Percentiles rank a stretch among this genome's conserved stretches.
Evolutionary conservation across 2,888 invertebrate genomes (phyloP).

Genomic region (Urechis unicinctus): DNA sequence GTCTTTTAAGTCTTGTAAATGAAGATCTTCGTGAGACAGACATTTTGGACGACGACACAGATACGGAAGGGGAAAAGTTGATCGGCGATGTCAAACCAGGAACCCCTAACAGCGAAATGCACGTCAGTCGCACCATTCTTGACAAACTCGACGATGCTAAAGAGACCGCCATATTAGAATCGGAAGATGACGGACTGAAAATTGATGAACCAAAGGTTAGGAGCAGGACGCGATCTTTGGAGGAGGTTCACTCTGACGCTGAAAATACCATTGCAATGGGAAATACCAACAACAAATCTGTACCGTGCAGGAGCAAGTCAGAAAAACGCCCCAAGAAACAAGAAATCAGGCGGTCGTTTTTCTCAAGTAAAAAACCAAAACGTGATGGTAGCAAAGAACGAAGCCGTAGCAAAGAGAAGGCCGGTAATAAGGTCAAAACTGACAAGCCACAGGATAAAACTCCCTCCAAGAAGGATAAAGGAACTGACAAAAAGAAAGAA

Average conservation of each 20-base stretch:
- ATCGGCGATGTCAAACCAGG: not conserved
- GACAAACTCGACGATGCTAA: slow-evolving; percentile 1
- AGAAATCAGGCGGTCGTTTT: too few species aligned
- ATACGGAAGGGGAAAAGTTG: not conserved
- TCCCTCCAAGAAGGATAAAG: not conserved
- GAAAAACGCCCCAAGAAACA: not conserved
- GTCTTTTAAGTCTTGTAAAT: not conserved
- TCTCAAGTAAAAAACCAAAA: not conserved
- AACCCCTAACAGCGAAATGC: slow-evolving; percentile 1
- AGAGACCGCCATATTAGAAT: slow-evolving; percentile 10
- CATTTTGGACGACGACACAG: slow-evolving; percentile 7
- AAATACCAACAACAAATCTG: not conserved
- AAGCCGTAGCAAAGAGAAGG: not conserved
- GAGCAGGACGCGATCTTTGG: not conserved
- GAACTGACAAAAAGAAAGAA: not conserved
- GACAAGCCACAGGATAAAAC: not conserved
- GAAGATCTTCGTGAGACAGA: slow-evolving; percentile 11
- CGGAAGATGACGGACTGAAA: slow-evolving; percentile 4
- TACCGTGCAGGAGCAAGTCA: not conserved
- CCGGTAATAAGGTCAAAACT: not conserved
- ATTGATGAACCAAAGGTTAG: not conserved
- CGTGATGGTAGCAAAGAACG: not conserved
- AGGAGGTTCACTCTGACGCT: not conserved
- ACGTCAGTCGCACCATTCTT: not conserved
- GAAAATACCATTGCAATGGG: not conserved